These are phyloP conservation scores for Hypena proboscidalis DNA, from an alignment of 2,888 invertebrate species.

Conservation along the genomic window DNA sequence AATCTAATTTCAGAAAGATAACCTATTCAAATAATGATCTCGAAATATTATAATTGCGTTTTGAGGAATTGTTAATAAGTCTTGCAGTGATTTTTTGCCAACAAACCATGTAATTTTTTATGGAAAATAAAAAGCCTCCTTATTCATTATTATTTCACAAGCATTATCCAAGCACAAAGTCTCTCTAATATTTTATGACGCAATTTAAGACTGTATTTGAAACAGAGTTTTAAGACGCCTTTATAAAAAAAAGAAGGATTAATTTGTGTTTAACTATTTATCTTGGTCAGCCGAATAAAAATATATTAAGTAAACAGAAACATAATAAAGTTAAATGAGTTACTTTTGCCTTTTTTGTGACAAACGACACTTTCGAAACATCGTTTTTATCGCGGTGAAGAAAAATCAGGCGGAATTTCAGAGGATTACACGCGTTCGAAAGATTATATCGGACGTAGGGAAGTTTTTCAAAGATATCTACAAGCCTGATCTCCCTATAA, in stretches of 20 bases:
- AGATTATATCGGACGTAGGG: too few relatives aligned
- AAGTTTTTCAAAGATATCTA: too few relatives aligned
- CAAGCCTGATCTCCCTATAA: slow-evolving; percentile 71
- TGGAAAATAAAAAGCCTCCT: slow-evolving; percentile 75
- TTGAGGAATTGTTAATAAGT: slow-evolving; percentile 71
- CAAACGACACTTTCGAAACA: slow-evolving; percentile 43
- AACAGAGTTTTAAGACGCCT: slow-evolving; percentile 60
- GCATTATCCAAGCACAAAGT: slow-evolving; percentile 65
- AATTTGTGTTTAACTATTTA: slow-evolving; percentile 46
- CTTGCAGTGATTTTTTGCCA: slow-evolving; percentile 62
- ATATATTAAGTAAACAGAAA: slow-evolving; percentile 24
- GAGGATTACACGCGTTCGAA: slow-evolving; percentile 74
- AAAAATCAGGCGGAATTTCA: slow-evolving; percentile 72
- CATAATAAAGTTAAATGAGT: slow-evolving; percentile 19
- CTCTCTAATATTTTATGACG: slow-evolving; percentile 73
- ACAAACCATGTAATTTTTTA: slow-evolving; percentile 69
- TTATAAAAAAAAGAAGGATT: slow-evolving; percentile 48
- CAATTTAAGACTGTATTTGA: slow-evolving; percentile 70
- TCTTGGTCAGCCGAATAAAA: slow-evolving; percentile 43
- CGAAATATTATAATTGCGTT: too few relatives aligned
- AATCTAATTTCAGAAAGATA: too few relatives aligned
- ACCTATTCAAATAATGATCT: slow-evolving; percentile 35
- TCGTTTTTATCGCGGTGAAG: slow-evolving; percentile 63
- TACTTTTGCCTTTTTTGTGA: slow-evolving; percentile 36
- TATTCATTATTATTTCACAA: slow-evolving; percentile 77